Base-by-base conservation (phyloP, 2,113 vertebrate genomes). In the Oxyruncus cristatus region DNA sequence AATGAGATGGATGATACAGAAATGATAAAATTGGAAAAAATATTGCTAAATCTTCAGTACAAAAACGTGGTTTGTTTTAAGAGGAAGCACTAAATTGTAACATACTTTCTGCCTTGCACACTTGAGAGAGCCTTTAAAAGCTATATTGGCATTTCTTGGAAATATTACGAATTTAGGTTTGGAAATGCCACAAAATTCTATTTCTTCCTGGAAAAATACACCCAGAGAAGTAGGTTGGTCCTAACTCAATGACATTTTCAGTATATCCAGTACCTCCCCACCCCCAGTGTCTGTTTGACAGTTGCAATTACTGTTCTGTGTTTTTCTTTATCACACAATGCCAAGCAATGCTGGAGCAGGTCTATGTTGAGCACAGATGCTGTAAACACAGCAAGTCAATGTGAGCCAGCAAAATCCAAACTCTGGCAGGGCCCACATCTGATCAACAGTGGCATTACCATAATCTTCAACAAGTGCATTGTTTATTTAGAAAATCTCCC, bases 401-500 rank as follows among this genome's bases (percentile, higher is more conserved):
- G 33, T 21, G 33, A 86, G 79, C 72, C 90, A 90, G 55, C 13
- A 92, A 89, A 95, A 92, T 59, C 56, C 70, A 66, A 80, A 77
- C 71, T 44, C 74, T 73, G 83, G 67, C 8, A 2, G 32, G 71
- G 71, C 72, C 68, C 72, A 58, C 67, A 63, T 85, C 71, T 91
- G 94, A 93, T 92, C 74, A 85, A 74, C 75, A 92, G 91, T 61
- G 70, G 74, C 83, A 91, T 95, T 95, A 97, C 68, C 61, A 95
- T 95, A 96, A 96, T 93, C 94, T 96, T 96, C 89, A 96, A 91
- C 92, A 92, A 90, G 67, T 72, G 88, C 84, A 95, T 88, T 94
- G 91, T 97, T 96, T 97, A 85, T 88, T 85, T 85, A 95, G 79
- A 96, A 97, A 97, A 95, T 97, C 93, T 94, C 84, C 59, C 41